These are phyloP conservation scores for Tillus elongatus DNA, from an alignment of 2,888 invertebrate species.

Conservation along the genomic window DNA sequence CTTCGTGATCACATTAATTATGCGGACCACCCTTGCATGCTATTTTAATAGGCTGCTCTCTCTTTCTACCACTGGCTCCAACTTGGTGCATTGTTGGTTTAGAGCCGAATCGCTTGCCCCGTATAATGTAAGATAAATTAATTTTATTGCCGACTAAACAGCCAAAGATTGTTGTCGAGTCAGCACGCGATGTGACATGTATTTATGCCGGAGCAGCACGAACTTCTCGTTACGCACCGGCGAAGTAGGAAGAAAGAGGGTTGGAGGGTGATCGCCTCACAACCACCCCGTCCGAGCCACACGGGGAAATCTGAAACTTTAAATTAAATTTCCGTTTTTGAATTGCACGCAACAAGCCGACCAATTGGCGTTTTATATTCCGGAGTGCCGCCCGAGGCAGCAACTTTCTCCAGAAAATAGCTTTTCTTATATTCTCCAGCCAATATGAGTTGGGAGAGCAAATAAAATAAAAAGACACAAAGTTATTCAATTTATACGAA, in stretches of 20 bases:
- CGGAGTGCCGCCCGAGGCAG: constrained; percentile 29
- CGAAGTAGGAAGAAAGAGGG: not conserved
- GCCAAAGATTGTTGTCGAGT: constrained; percentile 42
- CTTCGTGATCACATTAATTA: constrained; percentile 41
- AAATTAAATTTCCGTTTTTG: constrained; percentile 44
- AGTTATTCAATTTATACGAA: constrained; percentile 41
- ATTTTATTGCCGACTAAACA: constrained; percentile 45
- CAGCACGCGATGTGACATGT: constrained; percentile 42
- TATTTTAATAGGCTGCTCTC: constrained; percentile 29
- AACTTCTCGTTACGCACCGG: constrained; percentile 30
- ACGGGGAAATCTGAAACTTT: constrained; percentile 38
- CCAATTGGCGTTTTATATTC: constrained; percentile 40
- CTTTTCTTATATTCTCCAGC: constrained; percentile 34
- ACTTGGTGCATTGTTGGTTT: constrained; percentile 35
- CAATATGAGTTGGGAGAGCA: constrained; percentile 33
- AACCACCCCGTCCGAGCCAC: constrained; percentile 3
- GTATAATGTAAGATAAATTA: constrained; percentile 42
- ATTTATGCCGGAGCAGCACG: constrained; percentile 33
- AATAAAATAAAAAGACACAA: constrained; percentile 39
- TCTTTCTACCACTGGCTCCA: constrained; percentile 25
- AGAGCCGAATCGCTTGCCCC: constrained; percentile 35
- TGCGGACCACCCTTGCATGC: constrained; percentile 40
- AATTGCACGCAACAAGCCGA: constrained; percentile 41
- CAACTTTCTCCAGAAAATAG: constrained; percentile 32
- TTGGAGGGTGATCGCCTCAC: too few relatives aligned